phyloP scores from a whole-genome alignment of 2,888 invertebrate species.

The Cheilosia urbana region DNA sequence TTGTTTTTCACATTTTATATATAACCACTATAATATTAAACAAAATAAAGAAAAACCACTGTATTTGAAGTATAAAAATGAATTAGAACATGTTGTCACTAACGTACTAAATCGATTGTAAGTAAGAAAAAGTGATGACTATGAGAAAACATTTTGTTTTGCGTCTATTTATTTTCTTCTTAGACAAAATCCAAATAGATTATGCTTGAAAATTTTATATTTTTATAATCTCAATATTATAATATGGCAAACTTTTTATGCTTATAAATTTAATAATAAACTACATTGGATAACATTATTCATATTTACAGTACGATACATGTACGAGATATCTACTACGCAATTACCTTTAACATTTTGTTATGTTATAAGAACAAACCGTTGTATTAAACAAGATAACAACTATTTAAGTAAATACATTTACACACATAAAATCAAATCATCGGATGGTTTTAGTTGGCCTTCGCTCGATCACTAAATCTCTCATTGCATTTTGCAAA shows the following conservation, averaged over 20 bases:
- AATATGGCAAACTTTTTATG: constrained; percentile 10
- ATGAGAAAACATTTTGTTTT: constrained; percentile 23
- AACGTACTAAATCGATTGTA: constrained; percentile 26
- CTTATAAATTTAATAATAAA: constrained; percentile 28
- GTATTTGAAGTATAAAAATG: constrained; percentile 28
- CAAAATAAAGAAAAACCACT: background rate
- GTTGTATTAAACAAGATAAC: constrained; percentile 57
- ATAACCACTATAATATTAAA: constrained; percentile 4
- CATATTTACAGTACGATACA: constrained; percentile 31
- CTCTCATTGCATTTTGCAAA: too few relatives aligned
- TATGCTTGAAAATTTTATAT: constrained; percentile 49
- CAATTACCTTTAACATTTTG: constrained; percentile 36
- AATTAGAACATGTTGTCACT: constrained; percentile 15
- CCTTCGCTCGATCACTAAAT: too few relatives aligned
- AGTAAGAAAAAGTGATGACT: constrained; percentile 16
- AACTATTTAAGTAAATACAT: constrained; percentile 58
- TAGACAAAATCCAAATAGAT: constrained; percentile 42
- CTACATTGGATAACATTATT: constrained; percentile 22
- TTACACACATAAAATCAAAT: background rate
- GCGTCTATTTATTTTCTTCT: constrained; percentile 28
- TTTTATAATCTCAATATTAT: constrained; percentile 54
- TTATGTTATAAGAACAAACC: constrained; percentile 57
- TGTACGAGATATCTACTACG: constrained; percentile 14
- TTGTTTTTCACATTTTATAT: constrained; percentile 17
- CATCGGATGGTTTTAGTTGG: too few relatives aligned